These are phyloP conservation scores for Pediacus dermestoides DNA, from an alignment of 2,888 invertebrate species.

Conservation along the genomic window DNA sequence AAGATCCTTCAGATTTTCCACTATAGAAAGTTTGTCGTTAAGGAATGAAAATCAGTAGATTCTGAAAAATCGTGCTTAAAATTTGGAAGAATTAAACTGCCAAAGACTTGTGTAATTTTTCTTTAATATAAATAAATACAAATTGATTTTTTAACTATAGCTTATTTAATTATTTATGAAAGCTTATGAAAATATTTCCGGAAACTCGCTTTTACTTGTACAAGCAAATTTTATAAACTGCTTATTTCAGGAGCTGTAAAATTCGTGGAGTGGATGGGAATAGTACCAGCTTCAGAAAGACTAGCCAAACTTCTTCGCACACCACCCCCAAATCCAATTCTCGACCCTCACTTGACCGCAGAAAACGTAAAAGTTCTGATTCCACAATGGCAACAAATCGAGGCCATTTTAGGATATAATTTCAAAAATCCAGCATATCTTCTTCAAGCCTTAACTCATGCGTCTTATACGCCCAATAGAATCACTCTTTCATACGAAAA, in stretches of 20 bases:
- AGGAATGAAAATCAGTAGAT: no score
- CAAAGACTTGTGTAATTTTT: no score
- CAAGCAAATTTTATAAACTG: slow-evolving; percentile 4
- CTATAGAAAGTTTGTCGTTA: no score
- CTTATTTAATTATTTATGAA: no score
- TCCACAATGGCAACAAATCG: slow-evolving; percentile 50
- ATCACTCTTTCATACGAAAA: slow-evolving; percentile 85
- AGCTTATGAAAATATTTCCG: no score
- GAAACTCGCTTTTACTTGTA: background rate
- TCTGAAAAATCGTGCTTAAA: no score
- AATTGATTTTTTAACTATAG: no score
- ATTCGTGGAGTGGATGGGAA: slow-evolving; percentile 52
- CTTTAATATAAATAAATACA: no score
- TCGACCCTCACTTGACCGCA: slow-evolving; percentile 42
- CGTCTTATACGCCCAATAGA: slow-evolving; percentile 78
- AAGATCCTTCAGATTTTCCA: no score
- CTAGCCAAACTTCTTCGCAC: slow-evolving; percentile 32
- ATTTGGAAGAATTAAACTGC: no score
- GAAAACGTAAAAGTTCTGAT: slow-evolving; percentile 51
- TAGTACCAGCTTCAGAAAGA: slow-evolving; percentile 42
- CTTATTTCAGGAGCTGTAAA: slow-evolving; percentile 34
- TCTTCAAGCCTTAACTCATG: slow-evolving; percentile 89
- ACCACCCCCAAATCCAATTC: slow-evolving; percentile 46
- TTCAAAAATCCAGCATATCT: slow-evolving; percentile 80
- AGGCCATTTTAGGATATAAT: slow-evolving; percentile 65